phyloP scores from a whole-genome alignment of 2,113 vertebrate genomes.

The Otis tarda region DNA sequence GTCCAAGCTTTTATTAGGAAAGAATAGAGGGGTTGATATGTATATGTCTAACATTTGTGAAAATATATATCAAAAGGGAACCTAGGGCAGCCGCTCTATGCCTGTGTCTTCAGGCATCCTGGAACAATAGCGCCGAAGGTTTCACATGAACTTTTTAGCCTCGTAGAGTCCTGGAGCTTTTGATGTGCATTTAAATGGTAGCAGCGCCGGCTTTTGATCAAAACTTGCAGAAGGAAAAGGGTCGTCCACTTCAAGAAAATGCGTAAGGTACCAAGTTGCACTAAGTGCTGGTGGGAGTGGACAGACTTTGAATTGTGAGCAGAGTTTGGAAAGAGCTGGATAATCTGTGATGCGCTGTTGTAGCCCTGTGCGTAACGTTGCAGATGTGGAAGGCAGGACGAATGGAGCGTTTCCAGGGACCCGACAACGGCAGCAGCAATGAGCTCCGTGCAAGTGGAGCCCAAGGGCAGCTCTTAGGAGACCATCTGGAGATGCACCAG shows the following conservation, averaged over 20 bases:
- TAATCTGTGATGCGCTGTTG: background rate
- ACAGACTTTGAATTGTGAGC: background rate
- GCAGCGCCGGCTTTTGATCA: background rate
- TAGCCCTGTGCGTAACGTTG: rapidly evolving
- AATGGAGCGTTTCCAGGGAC: background rate
- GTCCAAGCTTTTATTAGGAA: background rate
- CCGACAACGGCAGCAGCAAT: rapidly evolving
- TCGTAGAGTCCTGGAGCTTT: background rate
- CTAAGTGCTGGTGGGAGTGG: background rate
- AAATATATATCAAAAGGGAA: background rate
- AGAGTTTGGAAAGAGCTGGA: background rate
- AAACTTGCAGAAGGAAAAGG: background rate
- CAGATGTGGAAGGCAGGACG: background rate
- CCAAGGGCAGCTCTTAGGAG: background rate
- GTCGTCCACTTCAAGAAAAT: background rate
- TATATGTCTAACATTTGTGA: background rate
- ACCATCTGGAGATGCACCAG: background rate
- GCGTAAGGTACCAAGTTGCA: background rate
- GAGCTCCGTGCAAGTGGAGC: background rate
- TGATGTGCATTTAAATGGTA: background rate
- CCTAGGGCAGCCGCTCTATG: background rate
- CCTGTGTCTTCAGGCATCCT: background rate
- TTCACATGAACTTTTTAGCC: background rate
- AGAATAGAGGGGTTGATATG: background rate
- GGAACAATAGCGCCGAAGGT: background rate